Conservation (phyloP, 2,888 invertebrate species). For the Phlogophora meticulosa region DNA sequence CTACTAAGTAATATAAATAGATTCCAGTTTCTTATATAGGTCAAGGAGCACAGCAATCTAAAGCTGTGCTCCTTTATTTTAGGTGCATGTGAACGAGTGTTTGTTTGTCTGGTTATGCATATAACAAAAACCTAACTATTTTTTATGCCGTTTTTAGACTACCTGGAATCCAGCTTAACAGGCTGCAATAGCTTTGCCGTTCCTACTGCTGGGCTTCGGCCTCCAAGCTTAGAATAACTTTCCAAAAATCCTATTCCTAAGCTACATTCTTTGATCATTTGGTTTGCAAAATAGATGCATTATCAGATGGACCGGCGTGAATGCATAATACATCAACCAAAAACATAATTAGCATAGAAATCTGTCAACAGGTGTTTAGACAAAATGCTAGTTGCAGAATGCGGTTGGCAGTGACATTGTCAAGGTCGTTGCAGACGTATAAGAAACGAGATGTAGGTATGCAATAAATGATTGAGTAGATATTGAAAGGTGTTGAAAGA, state of each 20-base stretch:
- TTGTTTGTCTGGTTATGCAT: constrained; percentile 5
- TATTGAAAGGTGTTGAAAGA: not conserved
- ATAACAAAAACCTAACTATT: not conserved
- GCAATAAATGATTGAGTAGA: too few relatives aligned
- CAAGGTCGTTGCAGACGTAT: constrained; percentile 10
- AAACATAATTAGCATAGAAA: constrained; percentile 44
- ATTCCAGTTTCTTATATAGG: constrained; percentile 36
- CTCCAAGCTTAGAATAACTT: not conserved
- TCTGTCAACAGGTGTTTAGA: constrained; percentile 5
- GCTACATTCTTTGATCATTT: not conserved
- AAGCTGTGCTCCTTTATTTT: too few relatives aligned
- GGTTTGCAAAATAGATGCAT: constrained; percentile 14
- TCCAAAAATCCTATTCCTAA: not conserved
- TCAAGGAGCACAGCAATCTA: not conserved
- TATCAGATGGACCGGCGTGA: constrained; percentile 1
- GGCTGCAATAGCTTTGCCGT: too few relatives aligned
- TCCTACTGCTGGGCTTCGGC: too few relatives aligned
- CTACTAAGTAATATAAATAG: constrained; percentile 10
- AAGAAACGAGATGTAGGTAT: too few relatives aligned
- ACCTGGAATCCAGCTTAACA: not conserved
- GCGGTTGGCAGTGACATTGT: not conserved
- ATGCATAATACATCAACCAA: constrained; percentile 25
- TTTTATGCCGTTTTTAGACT: too few relatives aligned
- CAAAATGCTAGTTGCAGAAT: constrained; percentile 13
- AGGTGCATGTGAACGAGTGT: not conserved